Conservation (phyloP, 2,113 vertebrate species). For the Leucoraja erinaceus region DNA sequence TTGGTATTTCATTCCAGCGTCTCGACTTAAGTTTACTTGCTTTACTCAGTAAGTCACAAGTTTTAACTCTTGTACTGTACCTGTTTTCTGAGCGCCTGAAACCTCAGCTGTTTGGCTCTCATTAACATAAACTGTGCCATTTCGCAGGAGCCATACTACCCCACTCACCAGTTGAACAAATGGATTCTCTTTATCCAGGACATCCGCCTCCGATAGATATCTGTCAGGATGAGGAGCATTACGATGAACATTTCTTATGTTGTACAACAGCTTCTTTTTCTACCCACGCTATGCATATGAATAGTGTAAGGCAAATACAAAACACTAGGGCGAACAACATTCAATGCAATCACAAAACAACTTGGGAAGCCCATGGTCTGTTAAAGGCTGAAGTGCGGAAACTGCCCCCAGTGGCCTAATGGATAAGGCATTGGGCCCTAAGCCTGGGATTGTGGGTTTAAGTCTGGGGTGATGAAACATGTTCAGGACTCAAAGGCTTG, state of each 20-base stretch:
- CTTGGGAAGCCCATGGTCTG: not conserved
- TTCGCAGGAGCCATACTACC: slow-evolving; percentile 84
- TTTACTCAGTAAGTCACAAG: not conserved
- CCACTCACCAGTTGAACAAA: slow-evolving; percentile 87
- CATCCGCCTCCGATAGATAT: slow-evolving; percentile 82
- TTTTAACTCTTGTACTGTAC: slow-evolving; percentile 49
- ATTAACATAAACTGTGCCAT: slow-evolving; percentile 70
- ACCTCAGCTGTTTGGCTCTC: slow-evolving; percentile 73
- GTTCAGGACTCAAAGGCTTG: too few relatives aligned
- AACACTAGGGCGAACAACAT: not conserved
- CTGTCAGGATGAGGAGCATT: slow-evolving; percentile 51
- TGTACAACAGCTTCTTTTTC: not conserved
- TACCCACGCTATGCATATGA: not conserved
- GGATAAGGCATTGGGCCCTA: too few relatives aligned
- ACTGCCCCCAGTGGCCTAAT: too few relatives aligned
- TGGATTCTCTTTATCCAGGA: slow-evolving; percentile 70
- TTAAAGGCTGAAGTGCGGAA: too few relatives aligned
- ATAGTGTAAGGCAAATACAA: not conserved
- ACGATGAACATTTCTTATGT: not conserved
- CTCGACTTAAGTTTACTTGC: not conserved
- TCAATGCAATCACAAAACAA: not conserved
- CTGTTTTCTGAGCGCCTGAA: slow-evolving; percentile 69
- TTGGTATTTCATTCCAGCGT: not conserved
- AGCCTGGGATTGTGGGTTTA: too few relatives aligned
- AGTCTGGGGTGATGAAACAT: too few relatives aligned